phyloP scores from a whole-genome alignment of 2,113 vertebrate species.

The Dipodomys spectabilis region DNA sequence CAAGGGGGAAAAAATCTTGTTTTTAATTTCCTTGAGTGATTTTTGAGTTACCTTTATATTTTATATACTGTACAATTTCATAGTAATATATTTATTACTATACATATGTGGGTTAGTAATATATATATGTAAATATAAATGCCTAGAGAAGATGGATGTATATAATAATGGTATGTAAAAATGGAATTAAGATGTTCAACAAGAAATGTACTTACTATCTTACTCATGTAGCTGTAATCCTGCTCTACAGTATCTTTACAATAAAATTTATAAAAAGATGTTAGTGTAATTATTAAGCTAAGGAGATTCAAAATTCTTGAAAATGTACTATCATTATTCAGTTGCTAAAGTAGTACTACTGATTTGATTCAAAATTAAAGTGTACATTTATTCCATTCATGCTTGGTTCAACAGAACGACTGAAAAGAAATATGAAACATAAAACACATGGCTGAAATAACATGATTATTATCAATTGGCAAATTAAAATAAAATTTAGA shows the following conservation, averaged over 20 bases:
- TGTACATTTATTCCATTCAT: background rate
- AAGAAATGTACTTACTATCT: no score
- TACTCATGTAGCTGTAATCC: no score
- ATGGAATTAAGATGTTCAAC: background rate
- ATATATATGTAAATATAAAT: background rate
- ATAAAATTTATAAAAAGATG: background rate
- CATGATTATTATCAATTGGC: background rate
- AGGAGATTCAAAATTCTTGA: background rate
- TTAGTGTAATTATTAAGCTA: background rate
- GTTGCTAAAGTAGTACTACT: background rate
- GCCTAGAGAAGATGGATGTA: background rate
- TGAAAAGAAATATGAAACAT: slow-evolving; percentile 13
- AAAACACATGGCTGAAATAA: background rate
- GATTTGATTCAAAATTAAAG: background rate
- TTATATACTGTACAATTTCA: background rate
- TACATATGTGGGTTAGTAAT: no score
- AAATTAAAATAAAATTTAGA: background rate
- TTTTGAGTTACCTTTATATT: background rate
- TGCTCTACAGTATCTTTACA: no score
- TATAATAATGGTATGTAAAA: background rate
- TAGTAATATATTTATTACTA: background rate
- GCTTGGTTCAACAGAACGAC: background rate
- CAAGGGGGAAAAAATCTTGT: no score
- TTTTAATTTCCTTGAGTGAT: background rate
- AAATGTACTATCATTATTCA: background rate